These are phyloP conservation scores for Eriocheir sinensis DNA, from an alignment of 1,140 invertebrate species.

Conservation along the genomic window DNA sequence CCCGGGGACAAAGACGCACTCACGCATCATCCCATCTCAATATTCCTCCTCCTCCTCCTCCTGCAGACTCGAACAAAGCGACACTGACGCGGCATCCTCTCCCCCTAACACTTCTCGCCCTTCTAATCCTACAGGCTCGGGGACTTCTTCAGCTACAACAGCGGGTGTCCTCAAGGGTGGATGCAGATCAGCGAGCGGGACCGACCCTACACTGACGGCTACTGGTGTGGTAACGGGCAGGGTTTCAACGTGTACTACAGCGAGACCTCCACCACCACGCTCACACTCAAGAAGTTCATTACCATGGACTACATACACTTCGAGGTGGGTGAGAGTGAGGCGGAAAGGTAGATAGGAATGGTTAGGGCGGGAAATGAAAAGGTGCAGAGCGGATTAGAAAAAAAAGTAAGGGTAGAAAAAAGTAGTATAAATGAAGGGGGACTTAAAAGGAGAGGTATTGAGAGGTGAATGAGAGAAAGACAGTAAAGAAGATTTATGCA, in stretches of 20 bases:
- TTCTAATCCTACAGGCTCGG: conserved; percentile 63
- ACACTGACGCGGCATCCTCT: too few relatives aligned
- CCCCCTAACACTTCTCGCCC: neutral
- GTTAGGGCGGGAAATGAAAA: too few relatives aligned
- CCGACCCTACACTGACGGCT: conserved; percentile 87
- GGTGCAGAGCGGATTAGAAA: too few relatives aligned
- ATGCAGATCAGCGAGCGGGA: conserved; percentile 89
- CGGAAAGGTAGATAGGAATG: too few relatives aligned
- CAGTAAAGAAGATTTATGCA: too few relatives aligned
- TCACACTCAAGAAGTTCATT: conserved; percentile 88
- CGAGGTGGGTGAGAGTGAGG: conserved; percentile 49
- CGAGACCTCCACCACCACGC: conserved; percentile 89
- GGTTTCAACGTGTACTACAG: conserved; percentile 93
- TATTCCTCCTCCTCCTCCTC: neutral
- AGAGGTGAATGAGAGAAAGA: too few relatives aligned
- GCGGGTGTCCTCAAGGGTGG: conserved; percentile 81
- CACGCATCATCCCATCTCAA: neutral
- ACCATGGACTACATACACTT: conserved; percentile 81
- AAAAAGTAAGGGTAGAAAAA: too few relatives aligned
- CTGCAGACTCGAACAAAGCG: neutral
- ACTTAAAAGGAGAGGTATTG: too few relatives aligned
- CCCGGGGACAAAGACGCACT: conserved; percentile 29
- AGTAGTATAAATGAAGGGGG: too few relatives aligned
- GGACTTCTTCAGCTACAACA: conserved; percentile 79
- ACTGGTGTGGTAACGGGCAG: conserved; percentile 92